Conservation (phyloP, 1,140 invertebrate species). For the Arctopsyche grandis region DNA sequence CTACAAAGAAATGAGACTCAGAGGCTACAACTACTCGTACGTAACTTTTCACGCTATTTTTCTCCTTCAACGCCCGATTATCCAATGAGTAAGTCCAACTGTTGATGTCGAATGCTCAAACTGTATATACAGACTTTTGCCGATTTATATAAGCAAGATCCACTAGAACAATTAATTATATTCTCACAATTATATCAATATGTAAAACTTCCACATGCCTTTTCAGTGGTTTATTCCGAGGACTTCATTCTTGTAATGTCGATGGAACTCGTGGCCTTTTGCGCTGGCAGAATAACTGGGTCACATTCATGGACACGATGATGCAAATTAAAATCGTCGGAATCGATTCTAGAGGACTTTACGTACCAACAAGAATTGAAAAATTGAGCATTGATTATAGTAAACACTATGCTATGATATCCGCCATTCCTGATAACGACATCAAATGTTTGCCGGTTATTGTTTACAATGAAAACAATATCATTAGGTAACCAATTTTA, state of each 20-base stretch:
- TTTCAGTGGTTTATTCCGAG: slow-evolving; percentile 77
- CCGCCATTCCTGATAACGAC: slow-evolving; percentile 65
- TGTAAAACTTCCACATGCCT: not conserved
- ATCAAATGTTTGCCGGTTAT: slow-evolving; percentile 62
- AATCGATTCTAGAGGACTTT: slow-evolving; percentile 77
- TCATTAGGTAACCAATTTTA: slow-evolving; percentile 62
- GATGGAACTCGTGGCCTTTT: slow-evolving; percentile 63
- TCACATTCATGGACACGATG: slow-evolving; percentile 93
- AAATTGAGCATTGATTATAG: slow-evolving; percentile 82
- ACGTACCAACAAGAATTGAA: slow-evolving; percentile 86
- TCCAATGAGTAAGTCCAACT: no score
- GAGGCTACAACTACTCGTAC: slow-evolving; percentile 90
- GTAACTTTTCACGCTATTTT: not conserved
- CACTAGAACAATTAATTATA: no score
- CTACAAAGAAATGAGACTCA: slow-evolving; percentile 90
- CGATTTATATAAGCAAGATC: no score
- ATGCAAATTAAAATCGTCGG: slow-evolving; percentile 86
- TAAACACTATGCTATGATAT: slow-evolving; percentile 70
- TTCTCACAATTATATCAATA: no score
- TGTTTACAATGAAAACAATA: slow-evolving; percentile 61
- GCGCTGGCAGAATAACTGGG: slow-evolving; percentile 82
- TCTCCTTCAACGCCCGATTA: no score
- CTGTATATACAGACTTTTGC: no score
- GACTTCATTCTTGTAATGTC: slow-evolving; percentile 66
- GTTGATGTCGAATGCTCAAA: no score